Evolutionary conservation across 2,888 invertebrate species (phyloP), one percentile per base, ranked within the genome.

Genomic region (Parthenolecanium corni): DNA sequence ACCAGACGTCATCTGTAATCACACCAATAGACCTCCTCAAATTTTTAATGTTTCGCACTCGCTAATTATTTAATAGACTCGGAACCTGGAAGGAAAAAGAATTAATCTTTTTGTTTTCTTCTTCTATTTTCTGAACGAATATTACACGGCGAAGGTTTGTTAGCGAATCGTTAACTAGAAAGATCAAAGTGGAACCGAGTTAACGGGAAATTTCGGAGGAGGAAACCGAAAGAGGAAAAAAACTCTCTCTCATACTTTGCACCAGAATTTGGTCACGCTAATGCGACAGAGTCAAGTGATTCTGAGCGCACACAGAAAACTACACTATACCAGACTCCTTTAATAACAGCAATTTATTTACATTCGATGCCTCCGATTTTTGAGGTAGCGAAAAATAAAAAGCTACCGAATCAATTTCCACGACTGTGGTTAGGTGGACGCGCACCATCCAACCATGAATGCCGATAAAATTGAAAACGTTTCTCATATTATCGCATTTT

Each of bases 271-370:
- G 44, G 44, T 42, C 44, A 42, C 44, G 44, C 16, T 18, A 18
- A 42, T 42, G 44, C 44, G 44, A 42, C 44, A 14, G 44, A 42
- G 44, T 42, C 44, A 42, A 42, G 44, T 42, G 44, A 42, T 42
- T 42, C 44, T n/a, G 44, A 42, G 44, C 4, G 14, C 9, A 38
- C n/a, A n/a, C n/a, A 31, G 31, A 31, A 9, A 31, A 31, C 5
- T 31, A n/a, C n/a, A n/a, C n/a, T n/a, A n/a, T n/a, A 31, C 4
- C 31, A 4, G 31, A 31, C 31, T 31, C 31, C 31, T 31, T n/a
- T 31, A 31, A 31, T 31, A 31, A 31, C 31, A 31, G 31, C 31
- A 31, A 31, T 31, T 31, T 31, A 9, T 31, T 31, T 31, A 9
- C 31, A 31, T 31, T 31, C 9, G 31, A 31, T 31, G 31, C 4